Base-by-base conservation (phyloP, 2,113 vertebrate species). In the Gracilinanus agilis region DNA sequence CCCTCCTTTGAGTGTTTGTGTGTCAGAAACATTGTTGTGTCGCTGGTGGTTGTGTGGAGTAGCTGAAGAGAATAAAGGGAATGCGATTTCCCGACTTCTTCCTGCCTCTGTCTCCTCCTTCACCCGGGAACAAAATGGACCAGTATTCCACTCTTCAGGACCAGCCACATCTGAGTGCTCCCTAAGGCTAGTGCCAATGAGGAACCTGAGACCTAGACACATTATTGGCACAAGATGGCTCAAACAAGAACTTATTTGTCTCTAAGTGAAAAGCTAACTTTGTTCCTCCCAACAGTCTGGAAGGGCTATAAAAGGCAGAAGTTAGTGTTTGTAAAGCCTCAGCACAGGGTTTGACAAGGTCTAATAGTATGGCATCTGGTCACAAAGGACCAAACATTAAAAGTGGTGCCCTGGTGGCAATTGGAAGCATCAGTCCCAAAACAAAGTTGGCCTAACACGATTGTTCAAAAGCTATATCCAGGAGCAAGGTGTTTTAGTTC, bases 41-140 rank as follows among this genome's bases (percentile, higher is more conserved):
- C 95, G 75, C 95, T 16, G 40, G 97, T 97, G 97, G 97, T 97
- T 95, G 92, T 97, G 96, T 97, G 92, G 96, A 96, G 94, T 98
- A 97, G 97, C 94, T 96, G 94, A 96, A 96, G 92, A 97, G 96
- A 98, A 98, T 98, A 98, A 98, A 98, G 97, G 97, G 97, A 97
- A 29, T 96, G 94, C 91, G 96, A 96, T 92, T 95, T 95, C 95
- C 93, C 88, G n/a, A 58, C 90, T 91, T 96, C 95, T 90, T 93
- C 24, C 44, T 24, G 89, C 89, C 89, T 91, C 49, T 96, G 90
- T 95, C 61, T 95, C 67, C 83, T 91, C 55, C 83, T 92, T 94
- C 55, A 94, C 49, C 75, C 67, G 58, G 58, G 53, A 89, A 40
- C 90, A 34, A 90, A 88, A 55, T 54, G 55, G 90, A 23, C 53